phyloP scores from a whole-genome alignment of 2,888 invertebrate species.

The Noctua comes region DNA sequence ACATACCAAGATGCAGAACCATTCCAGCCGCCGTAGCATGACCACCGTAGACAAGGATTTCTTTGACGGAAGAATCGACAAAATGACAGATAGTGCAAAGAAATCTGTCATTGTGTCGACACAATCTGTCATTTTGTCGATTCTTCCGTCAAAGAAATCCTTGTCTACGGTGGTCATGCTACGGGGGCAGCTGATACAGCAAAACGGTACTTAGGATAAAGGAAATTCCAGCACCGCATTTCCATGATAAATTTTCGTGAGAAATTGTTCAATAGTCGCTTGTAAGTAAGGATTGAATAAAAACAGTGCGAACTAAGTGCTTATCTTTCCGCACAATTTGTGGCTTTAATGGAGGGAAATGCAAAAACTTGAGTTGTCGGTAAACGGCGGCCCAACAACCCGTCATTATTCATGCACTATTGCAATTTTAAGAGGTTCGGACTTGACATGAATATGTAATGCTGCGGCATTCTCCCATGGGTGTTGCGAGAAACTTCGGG shows the following conservation, averaged over 20 bases:
- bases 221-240: slow-evolving; percentile 25
- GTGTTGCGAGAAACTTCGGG: slow-evolving; percentile 6
- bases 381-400: slow-evolving; percentile 54
- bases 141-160: too few species aligned
- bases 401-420: slow-evolving; percentile 58
- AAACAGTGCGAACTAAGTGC: slow-evolving; percentile 61
- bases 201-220: slow-evolving; percentile 34
- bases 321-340: slow-evolving; percentile 64
- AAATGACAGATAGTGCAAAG: too few species aligned
- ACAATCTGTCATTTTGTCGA: too few species aligned
- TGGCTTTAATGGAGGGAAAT: slow-evolving; percentile 57
- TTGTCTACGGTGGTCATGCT: too few species aligned
- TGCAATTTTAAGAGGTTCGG: slow-evolving; percentile 57
- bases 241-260: slow-evolving; percentile 49
- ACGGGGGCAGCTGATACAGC: too few species aligned
- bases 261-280: slow-evolving; percentile 48
- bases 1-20: background rate
- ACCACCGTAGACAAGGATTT: too few species aligned
- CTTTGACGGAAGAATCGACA: too few species aligned
- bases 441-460: slow-evolving; percentile 56
- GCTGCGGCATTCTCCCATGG: slow-evolving; percentile 52
- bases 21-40: too few species aligned
- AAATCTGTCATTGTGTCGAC: too few species aligned
- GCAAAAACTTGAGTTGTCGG: slow-evolving; percentile 55
- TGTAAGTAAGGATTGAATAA: slow-evolving; percentile 48